A percentile compares a stretch with the other conserved stretches of the same genome.
phyloP scores from a whole-genome alignment of 2,888 invertebrate species.

The Ellobium chinense region DNA sequence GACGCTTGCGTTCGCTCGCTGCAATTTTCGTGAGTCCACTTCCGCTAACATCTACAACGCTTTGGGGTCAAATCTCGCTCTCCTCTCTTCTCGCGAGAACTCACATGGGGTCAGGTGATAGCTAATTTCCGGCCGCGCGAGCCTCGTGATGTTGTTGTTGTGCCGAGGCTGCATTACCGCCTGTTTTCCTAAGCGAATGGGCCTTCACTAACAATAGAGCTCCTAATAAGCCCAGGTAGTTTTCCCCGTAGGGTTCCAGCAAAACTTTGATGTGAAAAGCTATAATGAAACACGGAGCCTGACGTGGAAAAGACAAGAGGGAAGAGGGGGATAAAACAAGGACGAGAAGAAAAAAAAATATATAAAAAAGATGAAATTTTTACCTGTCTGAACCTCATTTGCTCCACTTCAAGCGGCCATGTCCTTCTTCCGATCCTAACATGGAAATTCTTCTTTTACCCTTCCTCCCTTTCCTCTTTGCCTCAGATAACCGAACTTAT shows the following conservation, averaged over 20 bases:
- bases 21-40: constrained; percentile 47
- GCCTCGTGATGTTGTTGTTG: constrained; percentile 30
- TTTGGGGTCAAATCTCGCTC: constrained; percentile 45
- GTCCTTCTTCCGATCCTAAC: too few relatives aligned
- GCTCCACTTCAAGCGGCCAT: too few relatives aligned
- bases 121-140: constrained; percentile 47
- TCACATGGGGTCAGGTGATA: constrained; percentile 47
- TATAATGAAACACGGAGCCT: constrained; percentile 12
- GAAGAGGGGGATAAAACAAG: not conserved
- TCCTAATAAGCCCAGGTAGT: constrained; percentile 33
- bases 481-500: too few relatives aligned
- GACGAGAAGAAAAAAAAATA: not conserved
- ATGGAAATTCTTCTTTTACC: too few relatives aligned
- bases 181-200: constrained; percentile 37
- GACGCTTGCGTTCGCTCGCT: constrained; percentile 28
- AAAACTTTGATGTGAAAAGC: constrained; percentile 12
- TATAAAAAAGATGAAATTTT: too few relatives aligned
- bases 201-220: constrained; percentile 13
- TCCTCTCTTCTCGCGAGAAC: constrained; percentile 45
- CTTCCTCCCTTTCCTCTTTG: too few relatives aligned
- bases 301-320: not conserved
- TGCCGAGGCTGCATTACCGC: constrained; percentile 19
- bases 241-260: constrained; percentile 20
- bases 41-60: constrained; percentile 44
- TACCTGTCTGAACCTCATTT: too few relatives aligned